These are phyloP conservation scores for Tetramorium simillimum DNA, from an alignment of 1,140 invertebrate species.

Conservation along the genomic window DNA sequence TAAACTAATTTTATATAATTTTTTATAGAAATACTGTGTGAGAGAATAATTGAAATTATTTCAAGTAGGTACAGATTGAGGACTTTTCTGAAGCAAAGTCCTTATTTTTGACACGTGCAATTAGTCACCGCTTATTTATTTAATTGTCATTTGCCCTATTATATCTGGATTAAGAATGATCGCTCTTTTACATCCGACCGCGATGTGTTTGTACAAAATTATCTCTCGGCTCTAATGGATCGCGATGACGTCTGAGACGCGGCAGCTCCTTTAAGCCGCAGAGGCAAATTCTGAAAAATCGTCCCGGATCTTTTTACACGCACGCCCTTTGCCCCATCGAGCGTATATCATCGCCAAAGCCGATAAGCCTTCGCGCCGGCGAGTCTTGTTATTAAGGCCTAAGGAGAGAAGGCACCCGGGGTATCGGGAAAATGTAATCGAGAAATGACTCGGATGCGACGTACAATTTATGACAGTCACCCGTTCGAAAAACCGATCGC, in stretches of 20 bases:
- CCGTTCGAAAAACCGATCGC: background rate
- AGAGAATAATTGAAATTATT: background rate
- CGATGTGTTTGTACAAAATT: background rate
- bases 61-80: background rate
- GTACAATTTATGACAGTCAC: conserved; percentile 24
- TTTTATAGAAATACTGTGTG: background rate
- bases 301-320: conserved; percentile 4
- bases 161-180: background rate
- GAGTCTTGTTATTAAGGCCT: conserved; percentile 42
- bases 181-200: background rate
- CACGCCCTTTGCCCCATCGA: background rate
- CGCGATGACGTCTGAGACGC: background rate
- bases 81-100: background rate
- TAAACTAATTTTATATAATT: background rate
- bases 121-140: background rate
- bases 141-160: background rate
- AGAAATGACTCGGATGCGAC: background rate
- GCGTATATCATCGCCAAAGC: conserved; percentile 40
- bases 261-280: background rate
- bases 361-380: background rate
- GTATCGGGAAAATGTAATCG: conserved; percentile 35
- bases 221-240: conserved; percentile 18
- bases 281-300: conserved; percentile 54
- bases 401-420: background rate
- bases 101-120: background rate